A percentile compares a stretch with the other conserved stretches of the same genome.
phyloP scores from a whole-genome alignment of 2,113 vertebrate genomes.

The Festucalex cinctus region DNA sequence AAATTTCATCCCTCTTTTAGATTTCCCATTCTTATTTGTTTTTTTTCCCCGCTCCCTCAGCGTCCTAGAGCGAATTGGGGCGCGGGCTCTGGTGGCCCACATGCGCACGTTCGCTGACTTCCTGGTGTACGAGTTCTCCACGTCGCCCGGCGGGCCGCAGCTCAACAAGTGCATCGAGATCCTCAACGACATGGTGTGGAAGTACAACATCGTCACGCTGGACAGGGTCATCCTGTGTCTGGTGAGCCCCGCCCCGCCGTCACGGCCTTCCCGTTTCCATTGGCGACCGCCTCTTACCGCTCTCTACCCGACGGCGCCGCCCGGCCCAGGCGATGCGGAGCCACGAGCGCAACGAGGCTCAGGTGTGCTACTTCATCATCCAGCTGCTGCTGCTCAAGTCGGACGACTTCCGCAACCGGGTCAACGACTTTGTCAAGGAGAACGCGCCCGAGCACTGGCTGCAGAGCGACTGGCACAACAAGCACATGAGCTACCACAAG shows the following conservation, averaged over 20 bases:
- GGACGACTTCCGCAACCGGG: constrained; percentile 96
- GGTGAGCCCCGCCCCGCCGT: constrained; percentile 71
- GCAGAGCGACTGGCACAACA: constrained; percentile 98
- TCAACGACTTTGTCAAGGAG: constrained; percentile 98
- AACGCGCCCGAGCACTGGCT: constrained; percentile 98
- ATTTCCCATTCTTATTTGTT: too few relatives aligned
- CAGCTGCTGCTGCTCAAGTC: constrained; percentile 95
- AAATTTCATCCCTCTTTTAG: too few relatives aligned
- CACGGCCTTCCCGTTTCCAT: too few relatives aligned
- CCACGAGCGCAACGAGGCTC: constrained; percentile 97
- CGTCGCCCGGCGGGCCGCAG: constrained; percentile 94
- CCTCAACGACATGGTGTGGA: constrained; percentile 99
- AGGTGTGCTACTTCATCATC: constrained; percentile 99
- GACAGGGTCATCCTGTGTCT: constrained; percentile 93
- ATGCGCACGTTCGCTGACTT: constrained; percentile 98
- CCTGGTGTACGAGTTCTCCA: constrained; percentile 97
- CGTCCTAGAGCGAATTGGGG: constrained; percentile 93
- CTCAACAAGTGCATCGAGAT: constrained; percentile 99
- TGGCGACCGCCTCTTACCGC: neutral
- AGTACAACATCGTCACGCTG: constrained; percentile 98
- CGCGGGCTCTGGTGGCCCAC: constrained; percentile 92
- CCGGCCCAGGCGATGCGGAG: constrained; percentile 92
- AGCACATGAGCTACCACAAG: constrained; percentile 99
- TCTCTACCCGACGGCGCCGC: too few relatives aligned
- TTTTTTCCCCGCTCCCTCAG: constrained; percentile 57